These are phyloP conservation scores for Subacronicta megacephala DNA, from an alignment of 2,888 invertebrate species.

Conservation along the genomic window DNA sequence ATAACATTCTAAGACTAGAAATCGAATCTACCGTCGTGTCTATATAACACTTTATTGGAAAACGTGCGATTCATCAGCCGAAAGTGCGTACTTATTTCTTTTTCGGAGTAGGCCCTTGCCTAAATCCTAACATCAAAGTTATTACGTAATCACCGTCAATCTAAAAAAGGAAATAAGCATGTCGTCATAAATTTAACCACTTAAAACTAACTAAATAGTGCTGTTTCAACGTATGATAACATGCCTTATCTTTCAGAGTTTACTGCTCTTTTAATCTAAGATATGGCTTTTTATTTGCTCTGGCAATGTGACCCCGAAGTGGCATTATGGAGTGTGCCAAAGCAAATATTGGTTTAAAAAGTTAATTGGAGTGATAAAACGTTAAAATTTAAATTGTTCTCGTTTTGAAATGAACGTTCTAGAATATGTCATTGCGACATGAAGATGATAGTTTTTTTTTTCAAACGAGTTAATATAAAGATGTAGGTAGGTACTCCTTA, in stretches of 20 bases:
- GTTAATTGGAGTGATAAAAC: conserved; percentile 46
- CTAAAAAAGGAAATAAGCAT: conserved; percentile 58
- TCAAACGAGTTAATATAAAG: too few species aligned
- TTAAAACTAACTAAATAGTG: conserved; percentile 70
- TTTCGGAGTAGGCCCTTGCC: too few species aligned
- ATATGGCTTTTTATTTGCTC: conserved; percentile 76
- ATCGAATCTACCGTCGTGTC: too few species aligned
- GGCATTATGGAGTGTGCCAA: conserved; percentile 57
- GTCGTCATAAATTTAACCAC: conserved; percentile 53
- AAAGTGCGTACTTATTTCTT: too few species aligned
- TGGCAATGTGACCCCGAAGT: conserved; percentile 69
- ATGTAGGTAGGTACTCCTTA: too few species aligned
- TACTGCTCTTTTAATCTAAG: conserved; percentile 77
- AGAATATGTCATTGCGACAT: background rate
- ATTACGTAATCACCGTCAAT: conserved; percentile 34
- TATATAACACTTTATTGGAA: too few species aligned
- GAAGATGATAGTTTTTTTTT: background rate
- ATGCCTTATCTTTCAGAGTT: conserved; percentile 67
- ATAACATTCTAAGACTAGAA: too few species aligned
- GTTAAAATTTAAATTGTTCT: background rate
- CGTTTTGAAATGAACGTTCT: conserved; percentile 2
- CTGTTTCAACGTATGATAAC: conserved; percentile 68
- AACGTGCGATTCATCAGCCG: too few species aligned
- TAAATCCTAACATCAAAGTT: background rate
- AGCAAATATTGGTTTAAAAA: conserved; percentile 57